Evolutionary conservation across 2,888 invertebrate genomes (phyloP).

Genomic region (Leucophenga maculata): DNA sequence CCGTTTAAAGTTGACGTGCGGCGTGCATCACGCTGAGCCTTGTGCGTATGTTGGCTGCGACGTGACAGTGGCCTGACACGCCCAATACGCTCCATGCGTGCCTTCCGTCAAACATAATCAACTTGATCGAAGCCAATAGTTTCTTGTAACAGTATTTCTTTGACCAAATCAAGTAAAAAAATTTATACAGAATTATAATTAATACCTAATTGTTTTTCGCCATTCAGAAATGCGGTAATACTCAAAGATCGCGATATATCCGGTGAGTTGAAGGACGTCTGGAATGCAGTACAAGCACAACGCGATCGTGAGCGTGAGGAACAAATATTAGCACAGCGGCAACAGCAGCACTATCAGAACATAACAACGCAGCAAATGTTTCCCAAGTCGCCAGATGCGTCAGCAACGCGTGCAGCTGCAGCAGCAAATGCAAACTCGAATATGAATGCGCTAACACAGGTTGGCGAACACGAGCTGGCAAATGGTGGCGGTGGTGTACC

Average conservation of each 20-base stretch:
- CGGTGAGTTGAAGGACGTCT: slow-evolving; percentile 82
- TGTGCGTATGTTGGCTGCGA: no score
- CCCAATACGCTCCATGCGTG: no score
- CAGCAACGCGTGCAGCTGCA: slow-evolving; percentile 40
- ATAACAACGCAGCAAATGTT: slow-evolving; percentile 68
- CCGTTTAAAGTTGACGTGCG: no score
- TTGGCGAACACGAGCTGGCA: slow-evolving; percentile 49
- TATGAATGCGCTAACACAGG: slow-evolving; percentile 40
- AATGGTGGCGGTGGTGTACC: slow-evolving; percentile 50
- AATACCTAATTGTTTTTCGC: background rate
- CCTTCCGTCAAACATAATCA: no score
- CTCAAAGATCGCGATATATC: slow-evolving; percentile 80
- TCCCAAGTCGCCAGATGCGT: slow-evolving; percentile 59
- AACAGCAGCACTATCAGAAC: slow-evolving; percentile 68
- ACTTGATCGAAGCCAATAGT: no score
- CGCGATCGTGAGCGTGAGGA: slow-evolving; percentile 71
- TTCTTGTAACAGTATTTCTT: no score
- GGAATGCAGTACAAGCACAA: slow-evolving; percentile 79
- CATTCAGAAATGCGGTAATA: slow-evolving; percentile 74
- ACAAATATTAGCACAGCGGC: slow-evolving; percentile 69
- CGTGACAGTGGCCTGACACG: no score
- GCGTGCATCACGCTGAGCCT: no score
- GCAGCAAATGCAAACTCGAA: slow-evolving; percentile 41
- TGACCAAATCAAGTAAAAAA: background rate
- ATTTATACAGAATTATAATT: background rate